phyloP scores from a whole-genome alignment of 2,113 vertebrate species.

The Chionis minor region DNA sequence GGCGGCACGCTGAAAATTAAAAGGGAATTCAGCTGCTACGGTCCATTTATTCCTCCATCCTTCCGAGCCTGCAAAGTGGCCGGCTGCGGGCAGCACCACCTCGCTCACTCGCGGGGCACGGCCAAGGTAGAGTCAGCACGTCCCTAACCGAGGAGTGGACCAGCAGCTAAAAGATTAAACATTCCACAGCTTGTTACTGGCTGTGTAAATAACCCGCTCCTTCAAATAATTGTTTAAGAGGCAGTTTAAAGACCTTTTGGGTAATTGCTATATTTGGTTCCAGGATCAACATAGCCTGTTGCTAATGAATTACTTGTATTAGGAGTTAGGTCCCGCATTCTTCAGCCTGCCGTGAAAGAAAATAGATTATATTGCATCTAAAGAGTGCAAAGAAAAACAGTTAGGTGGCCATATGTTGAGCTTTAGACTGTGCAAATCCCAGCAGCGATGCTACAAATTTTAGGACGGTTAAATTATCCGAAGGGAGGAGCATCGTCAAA shows the following conservation, averaged over 20 bases:
- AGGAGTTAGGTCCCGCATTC: not conserved
- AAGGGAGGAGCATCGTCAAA: not conserved
- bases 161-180: not conserved
- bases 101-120: not conserved
- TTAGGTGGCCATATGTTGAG: not conserved
- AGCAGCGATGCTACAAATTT: not conserved
- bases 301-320: slow-evolving; percentile 1
- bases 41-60: not conserved
- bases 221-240: not conserved
- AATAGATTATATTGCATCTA: not conserved
- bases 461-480: not conserved
- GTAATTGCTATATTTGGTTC: not conserved
- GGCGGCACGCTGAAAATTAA: not conserved
- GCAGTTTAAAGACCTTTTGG: not conserved
- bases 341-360: not conserved
- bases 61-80: not conserved
- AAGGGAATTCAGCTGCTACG: not conserved
- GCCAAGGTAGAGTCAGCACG: not conserved
- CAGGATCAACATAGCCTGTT: not conserved
- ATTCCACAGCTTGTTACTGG: not conserved
- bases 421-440: not conserved
- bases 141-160: not conserved
- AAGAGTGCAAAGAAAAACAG: not conserved
- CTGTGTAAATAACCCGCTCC: not conserved
- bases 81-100: not conserved